These are phyloP conservation scores for Otolemur crassicaudatus DNA, from an alignment of 2,797 vertebrate genomes.

Conservation along the genomic window DNA sequence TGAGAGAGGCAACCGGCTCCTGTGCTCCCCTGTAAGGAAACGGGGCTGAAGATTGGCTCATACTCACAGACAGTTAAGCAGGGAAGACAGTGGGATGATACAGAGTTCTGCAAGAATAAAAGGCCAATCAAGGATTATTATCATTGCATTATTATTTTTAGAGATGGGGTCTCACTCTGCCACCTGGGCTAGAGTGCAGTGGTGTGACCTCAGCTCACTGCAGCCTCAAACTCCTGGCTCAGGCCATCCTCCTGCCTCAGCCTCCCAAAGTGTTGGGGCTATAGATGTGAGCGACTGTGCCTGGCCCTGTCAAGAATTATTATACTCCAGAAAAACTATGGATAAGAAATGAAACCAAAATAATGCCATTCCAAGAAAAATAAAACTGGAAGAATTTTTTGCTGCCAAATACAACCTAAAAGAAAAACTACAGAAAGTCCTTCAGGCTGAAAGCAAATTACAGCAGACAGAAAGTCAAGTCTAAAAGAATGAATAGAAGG, in stretches of 20 bases:
- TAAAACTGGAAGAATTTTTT: background rate
- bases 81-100: background rate
- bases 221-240: no score
- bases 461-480: background rate
- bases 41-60: background rate
- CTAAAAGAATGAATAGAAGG: background rate
- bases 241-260: no score
- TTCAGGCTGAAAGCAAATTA: slow-evolving; percentile 35
- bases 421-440: background rate
- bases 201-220: no score
- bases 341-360: slow-evolving; percentile 27
- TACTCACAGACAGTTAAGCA: background rate
- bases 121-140: background rate
- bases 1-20: background rate
- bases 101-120: background rate
- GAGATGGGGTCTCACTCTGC: no score
- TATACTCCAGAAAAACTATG: background rate
- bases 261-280: no score
- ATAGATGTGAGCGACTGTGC: no score
- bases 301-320: background rate
- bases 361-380: background rate
- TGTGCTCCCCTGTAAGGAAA: background rate
- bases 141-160: no score
- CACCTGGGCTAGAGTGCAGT: no score
- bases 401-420: background rate